A percentile compares a stretch with the other conserved stretches of the same genome.
phyloP scores from a whole-genome alignment of 2,113 vertebrate genomes.

The Xerus inauris region DNA sequence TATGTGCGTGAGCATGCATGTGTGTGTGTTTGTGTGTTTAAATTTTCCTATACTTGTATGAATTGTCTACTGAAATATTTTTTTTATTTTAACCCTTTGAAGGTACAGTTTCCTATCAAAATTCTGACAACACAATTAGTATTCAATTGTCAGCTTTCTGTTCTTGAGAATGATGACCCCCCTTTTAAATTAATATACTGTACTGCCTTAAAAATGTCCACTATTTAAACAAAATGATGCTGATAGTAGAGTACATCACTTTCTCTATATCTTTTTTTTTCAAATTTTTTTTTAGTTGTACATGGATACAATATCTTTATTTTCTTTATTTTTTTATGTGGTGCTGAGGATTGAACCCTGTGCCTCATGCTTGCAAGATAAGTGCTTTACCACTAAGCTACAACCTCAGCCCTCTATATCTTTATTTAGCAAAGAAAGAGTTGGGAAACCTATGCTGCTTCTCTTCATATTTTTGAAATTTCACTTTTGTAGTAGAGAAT shows the following conservation, averaged over 20 bases:
- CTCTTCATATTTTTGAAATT: conserved; percentile 61
- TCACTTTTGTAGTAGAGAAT: conserved; percentile 32
- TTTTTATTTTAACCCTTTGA: conserved; percentile 17
- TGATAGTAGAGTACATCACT: conserved; percentile 26
- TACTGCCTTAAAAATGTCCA: not conserved
- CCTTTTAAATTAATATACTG: not conserved
- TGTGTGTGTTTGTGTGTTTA: too few relatives aligned
- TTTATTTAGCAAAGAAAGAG: conserved; percentile 54
- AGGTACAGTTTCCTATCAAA: not conserved
- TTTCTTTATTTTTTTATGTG: too few relatives aligned
- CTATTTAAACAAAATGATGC: conserved; percentile 42
- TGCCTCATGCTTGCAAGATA: too few relatives aligned
- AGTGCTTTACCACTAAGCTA: too few relatives aligned
- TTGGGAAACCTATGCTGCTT: conserved; percentile 8
- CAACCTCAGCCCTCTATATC: too few relatives aligned
- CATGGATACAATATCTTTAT: too few relatives aligned
- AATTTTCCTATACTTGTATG: not conserved
- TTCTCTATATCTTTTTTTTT: conserved; percentile 43
- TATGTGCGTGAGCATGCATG: too few relatives aligned
- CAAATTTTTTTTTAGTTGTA: too few relatives aligned
- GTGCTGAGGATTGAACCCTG: too few relatives aligned
- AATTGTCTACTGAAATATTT: not conserved
- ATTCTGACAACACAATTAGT: not conserved
- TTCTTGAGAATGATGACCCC: not conserved
- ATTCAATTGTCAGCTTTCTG: not conserved